Conservation (phyloP, 2,797 vertebrate genomes). For the Heteromormyrus szaboi region DNA sequence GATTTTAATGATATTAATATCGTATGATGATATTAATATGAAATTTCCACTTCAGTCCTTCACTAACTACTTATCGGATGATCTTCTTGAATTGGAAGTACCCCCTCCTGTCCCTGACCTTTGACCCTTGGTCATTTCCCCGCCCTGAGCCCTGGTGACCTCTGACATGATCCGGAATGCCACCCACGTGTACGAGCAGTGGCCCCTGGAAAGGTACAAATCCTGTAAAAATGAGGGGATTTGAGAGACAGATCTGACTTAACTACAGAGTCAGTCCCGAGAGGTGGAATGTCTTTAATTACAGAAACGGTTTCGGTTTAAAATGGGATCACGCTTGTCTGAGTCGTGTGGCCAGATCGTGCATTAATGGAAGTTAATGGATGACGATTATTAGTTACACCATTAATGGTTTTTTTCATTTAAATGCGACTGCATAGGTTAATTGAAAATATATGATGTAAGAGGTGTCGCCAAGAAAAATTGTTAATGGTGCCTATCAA, state of each 20-base stretch:
- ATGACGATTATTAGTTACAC: neutral
- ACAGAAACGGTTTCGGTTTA: neutral
- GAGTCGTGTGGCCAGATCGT: neutral
- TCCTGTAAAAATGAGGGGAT: conserved; percentile 6
- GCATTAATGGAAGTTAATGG: neutral
- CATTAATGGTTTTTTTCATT: neutral
- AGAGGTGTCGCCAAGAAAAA: neutral
- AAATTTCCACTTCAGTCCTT: neutral
- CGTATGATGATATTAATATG: neutral
- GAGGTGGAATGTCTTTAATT: conserved; percentile 3
- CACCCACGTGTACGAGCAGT: neutral
- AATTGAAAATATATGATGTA: neutral
- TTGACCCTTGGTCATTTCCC: neutral
- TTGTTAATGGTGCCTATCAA: neutral
- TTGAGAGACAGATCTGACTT: neutral
- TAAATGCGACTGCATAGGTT: neutral
- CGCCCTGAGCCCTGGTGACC: neutral
- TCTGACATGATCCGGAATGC: neutral
- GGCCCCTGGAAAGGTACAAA: neutral
- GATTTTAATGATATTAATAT: neutral
- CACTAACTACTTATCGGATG: neutral
- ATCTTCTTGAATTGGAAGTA: neutral
- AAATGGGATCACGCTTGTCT: conserved; percentile 13
- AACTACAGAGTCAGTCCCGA: neutral
- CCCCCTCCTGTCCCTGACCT: neutral